A percentile compares a stretch with the other conserved stretches of the same genome.
Evolutionary conservation across 2,113 vertebrate species (phyloP).

Genomic region (Tyto alba): DNA sequence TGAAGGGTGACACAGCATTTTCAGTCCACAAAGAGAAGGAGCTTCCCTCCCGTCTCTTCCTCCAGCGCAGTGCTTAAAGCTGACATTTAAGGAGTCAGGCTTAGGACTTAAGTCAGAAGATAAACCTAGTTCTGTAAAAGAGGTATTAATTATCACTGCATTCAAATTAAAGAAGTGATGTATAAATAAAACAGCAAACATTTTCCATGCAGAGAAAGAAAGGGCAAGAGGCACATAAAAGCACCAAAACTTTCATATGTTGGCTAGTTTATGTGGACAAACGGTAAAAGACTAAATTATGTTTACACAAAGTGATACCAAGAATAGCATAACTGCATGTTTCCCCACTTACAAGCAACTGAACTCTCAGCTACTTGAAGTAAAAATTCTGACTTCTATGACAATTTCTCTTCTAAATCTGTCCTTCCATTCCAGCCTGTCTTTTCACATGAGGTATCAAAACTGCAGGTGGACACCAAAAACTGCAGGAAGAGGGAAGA

Average conservation of each 20-base stretch:
- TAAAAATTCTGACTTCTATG: not conserved
- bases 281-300: not conserved
- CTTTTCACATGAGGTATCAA: not conserved
- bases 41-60: not conserved
- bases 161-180: not conserved
- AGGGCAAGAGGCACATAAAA: not conserved
- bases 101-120: not conserved
- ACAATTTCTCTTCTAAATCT: not conserved
- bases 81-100: not conserved
- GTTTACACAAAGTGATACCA: not conserved
- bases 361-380: not conserved
- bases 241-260: rapidly evolving
- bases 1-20: not conserved
- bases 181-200: not conserved
- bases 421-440: not conserved
- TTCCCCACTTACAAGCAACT: not conserved
- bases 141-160: not conserved
- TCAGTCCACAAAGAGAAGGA: not conserved
- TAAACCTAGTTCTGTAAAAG: not conserved
- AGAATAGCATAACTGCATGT: not conserved
- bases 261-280: not conserved
- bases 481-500: not conserved
- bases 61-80: not conserved
- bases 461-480: not conserved
- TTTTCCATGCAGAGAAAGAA: not conserved